Evolutionary conservation across 2,888 invertebrate species (phyloP).

Genomic region (Aspidapion aeneum): DNA sequence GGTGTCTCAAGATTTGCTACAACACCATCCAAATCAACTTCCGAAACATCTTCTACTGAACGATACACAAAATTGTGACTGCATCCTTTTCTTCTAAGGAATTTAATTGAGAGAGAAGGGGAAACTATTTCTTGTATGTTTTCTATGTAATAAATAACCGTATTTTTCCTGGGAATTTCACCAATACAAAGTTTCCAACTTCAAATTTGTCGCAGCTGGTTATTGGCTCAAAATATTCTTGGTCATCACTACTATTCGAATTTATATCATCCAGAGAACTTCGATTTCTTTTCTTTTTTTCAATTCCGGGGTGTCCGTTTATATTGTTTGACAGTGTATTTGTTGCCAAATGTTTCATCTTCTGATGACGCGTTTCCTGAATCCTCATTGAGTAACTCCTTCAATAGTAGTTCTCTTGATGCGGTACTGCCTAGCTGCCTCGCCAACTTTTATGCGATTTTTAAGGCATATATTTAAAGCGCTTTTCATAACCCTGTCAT

Average conservation of each 20-base stretch:
- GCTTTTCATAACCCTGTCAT: constrained; percentile 7
- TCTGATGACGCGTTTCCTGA: too few relatives aligned
- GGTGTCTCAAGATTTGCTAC: constrained; percentile 3
- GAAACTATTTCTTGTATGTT: constrained; percentile 8
- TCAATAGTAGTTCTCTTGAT: constrained; percentile 1
- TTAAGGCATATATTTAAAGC: constrained; percentile 8
- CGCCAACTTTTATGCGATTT: constrained; percentile 9
- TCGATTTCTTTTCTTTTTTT: too few relatives aligned
- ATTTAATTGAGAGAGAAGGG: constrained; percentile 8
- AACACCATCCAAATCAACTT: constrained; percentile 7
- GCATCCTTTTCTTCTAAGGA: constrained; percentile 9
- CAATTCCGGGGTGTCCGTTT: too few relatives aligned
- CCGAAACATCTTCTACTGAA: background rate
- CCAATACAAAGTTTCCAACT: constrained; percentile 13
- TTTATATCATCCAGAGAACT: constrained; percentile 13
- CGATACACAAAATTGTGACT: constrained; percentile 8
- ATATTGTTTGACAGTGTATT: too few relatives aligned
- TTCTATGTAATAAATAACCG: constrained; percentile 11
- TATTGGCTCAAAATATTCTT: constrained; percentile 8
- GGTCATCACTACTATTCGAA: constrained; percentile 13
- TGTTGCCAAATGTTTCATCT: too few relatives aligned
- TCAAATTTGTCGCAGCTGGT: constrained; percentile 9
- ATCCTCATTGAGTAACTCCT: too few relatives aligned
- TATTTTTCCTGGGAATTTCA: constrained; percentile 11
- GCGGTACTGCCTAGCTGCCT: background rate